Conservation (phyloP, 1,140 invertebrate genomes). For the Panagrolaimus sp. region DNA sequence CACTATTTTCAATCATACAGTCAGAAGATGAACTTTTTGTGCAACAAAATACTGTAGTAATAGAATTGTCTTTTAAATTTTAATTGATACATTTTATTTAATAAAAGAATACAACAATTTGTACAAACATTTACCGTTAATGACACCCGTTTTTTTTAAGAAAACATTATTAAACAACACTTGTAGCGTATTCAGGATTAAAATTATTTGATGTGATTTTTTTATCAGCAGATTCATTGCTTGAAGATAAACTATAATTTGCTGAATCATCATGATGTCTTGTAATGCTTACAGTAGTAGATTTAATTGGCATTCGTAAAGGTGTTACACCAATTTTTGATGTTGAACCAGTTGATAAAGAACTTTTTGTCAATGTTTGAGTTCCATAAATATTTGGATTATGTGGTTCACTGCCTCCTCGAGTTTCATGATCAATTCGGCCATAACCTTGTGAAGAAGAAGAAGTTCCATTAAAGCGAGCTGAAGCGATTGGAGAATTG, state of each 20-base stretch:
- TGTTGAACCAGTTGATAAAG: background rate
- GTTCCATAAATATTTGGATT: slow-evolving; percentile 1
- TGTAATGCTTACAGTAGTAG: slow-evolving; percentile 9
- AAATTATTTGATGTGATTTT: background rate
- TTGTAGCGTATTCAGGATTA: slow-evolving; percentile 10
- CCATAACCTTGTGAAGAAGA: background rate
- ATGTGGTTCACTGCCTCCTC: background rate
- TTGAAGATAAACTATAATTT: slow-evolving; percentile 10
- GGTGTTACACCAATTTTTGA: background rate
- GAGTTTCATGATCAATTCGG: slow-evolving; percentile 1
- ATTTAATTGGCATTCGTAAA: slow-evolving; percentile 14
- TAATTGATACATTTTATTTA: too few relatives aligned
- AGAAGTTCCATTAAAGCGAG: background rate
- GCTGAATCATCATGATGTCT: slow-evolving; percentile 16
- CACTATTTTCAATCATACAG: too few relatives aligned
- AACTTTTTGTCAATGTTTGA: background rate
- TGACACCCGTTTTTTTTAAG: too few relatives aligned
- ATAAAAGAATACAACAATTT: too few relatives aligned
- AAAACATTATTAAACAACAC: background rate
- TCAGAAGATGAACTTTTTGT: too few relatives aligned
- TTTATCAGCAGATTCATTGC: slow-evolving; percentile 9
- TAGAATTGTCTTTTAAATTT: too few relatives aligned
- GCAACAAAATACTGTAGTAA: too few relatives aligned
- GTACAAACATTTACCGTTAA: too few relatives aligned
- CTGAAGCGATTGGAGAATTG: background rate